Evolutionary conservation across 2,888 invertebrate genomes (phyloP), one percentile per base, ranked within the genome.

Genomic region (Tetramorium bicarinatum): DNA sequence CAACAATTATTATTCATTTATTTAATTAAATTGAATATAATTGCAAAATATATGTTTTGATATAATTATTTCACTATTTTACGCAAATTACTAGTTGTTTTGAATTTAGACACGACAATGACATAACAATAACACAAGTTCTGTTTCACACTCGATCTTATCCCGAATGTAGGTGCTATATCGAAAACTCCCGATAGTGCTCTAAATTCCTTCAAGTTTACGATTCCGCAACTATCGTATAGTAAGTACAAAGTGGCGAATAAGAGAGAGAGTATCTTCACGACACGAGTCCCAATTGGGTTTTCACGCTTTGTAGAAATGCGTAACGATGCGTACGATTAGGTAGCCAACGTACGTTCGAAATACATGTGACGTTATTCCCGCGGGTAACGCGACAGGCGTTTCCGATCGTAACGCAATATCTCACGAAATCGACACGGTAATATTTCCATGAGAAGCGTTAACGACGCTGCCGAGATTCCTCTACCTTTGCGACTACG

Each of bases 381-480:
- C 91, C 90, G 86, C 85, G 88, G 90, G 91, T 87, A 88, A 86
- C 21, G 88, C 87, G 89, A 91, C 87, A 89, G 87, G 84, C 88
- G 75, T 85, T 85, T 83, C 83, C 85, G 85, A 84, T 84, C 76
- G 89, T 88, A 87, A 89, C 87, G 86, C 88, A 88, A 91, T 92
- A 91, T 92, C 90, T 87, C 82, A 87, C 56, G 85, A 87, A 90
- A 91, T 91, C 89, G 92, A 90, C 90, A 87, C 87, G 87, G 87
- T 87, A 90, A 91, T 91, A 91, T 91, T 91, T 91, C 87, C 86
- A 82, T 87, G 87, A 77, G 86, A 87, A 87, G 74, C 88, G 85
- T 89, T 91, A 88, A 90, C 89, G 87, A 87, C 84, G 86, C 86
- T 83, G 82, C 88, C 81, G 90, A 88, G 90, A 90, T 90, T 88